Conservation (phyloP, 2,113 vertebrate genomes). For the Ailurus styani region DNA sequence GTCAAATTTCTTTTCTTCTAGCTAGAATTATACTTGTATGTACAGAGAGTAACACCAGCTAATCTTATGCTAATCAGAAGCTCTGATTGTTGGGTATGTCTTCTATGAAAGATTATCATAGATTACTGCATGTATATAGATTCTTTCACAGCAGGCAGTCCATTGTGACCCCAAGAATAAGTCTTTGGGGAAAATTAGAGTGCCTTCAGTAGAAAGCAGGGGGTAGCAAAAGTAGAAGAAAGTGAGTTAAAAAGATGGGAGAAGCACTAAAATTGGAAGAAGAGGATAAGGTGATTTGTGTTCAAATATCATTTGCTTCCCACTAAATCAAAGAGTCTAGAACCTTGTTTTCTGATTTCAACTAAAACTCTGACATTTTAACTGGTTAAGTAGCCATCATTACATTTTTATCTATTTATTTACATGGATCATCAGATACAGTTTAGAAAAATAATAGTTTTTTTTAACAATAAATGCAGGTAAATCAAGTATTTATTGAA, state of each 20-base stretch:
- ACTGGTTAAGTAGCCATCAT: background rate
- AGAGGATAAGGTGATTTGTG: background rate
- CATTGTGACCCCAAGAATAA: background rate
- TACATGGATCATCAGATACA: background rate
- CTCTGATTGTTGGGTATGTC: background rate
- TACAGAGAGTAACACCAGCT: background rate
- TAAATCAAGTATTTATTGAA: slow-evolving; percentile 21
- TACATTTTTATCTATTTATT: background rate
- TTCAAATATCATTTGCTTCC: background rate
- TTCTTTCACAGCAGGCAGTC: slow-evolving; percentile 5
- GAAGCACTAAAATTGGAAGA: background rate
- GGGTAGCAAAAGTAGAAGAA: background rate
- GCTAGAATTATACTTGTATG: background rate
- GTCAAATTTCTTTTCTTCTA: slow-evolving; percentile 18
- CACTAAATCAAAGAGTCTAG: background rate
- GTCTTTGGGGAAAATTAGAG: background rate
- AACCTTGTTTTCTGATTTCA: background rate
- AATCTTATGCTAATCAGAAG: background rate
- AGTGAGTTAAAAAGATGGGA: slow-evolving; percentile 23
- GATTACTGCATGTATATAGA: background rate
- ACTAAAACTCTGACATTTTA: background rate
- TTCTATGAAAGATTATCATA: background rate
- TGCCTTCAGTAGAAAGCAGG: slow-evolving; percentile 8
- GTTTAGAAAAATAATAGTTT: background rate
- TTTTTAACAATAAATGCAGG: background rate